Conservation (phyloP, 2,888 invertebrate species). For the Hyles lineata region DNA sequence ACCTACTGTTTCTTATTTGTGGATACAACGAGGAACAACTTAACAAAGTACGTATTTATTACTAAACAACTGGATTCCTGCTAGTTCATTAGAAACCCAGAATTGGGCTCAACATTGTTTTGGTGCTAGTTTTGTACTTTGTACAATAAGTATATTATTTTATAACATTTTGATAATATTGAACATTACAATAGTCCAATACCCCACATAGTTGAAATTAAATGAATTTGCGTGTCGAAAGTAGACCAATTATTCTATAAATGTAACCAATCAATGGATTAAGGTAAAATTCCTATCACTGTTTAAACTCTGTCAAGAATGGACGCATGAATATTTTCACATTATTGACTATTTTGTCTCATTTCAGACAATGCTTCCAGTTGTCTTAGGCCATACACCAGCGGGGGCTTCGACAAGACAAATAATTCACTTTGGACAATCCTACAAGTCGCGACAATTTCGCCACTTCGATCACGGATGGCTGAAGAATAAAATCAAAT, state of each 20-base stretch:
- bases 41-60: slow-evolving; percentile 70
- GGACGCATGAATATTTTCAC: too few species aligned
- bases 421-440: slow-evolving; percentile 80
- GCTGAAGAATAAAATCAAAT: slow-evolving; percentile 68
- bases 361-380: slow-evolving; percentile 80
- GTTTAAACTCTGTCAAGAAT: too few species aligned
- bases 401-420: slow-evolving; percentile 80
- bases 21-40: slow-evolving; percentile 82
- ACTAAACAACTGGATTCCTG: background rate
- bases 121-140: too few species aligned
- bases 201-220: too few species aligned
- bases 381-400: slow-evolving; percentile 79
- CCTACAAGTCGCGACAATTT: slow-evolving; percentile 76
- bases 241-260: too few species aligned
- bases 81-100: background rate
- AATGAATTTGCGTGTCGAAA: too few species aligned
- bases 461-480: slow-evolving; percentile 80
- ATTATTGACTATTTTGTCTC: background rate
- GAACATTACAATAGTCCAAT: too few species aligned
- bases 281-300: too few species aligned
- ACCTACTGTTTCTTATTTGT: slow-evolving; percentile 85
- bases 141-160: too few species aligned
- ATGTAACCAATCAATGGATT: too few species aligned
- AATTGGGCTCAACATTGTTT: background rate
- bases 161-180: too few species aligned